Percentiles rank a stretch among this genome's conserved stretches.
These are phyloP conservation scores for Papilio elwesi DNA, from an alignment of 2,888 invertebrate species.

Conservation along the genomic window DNA sequence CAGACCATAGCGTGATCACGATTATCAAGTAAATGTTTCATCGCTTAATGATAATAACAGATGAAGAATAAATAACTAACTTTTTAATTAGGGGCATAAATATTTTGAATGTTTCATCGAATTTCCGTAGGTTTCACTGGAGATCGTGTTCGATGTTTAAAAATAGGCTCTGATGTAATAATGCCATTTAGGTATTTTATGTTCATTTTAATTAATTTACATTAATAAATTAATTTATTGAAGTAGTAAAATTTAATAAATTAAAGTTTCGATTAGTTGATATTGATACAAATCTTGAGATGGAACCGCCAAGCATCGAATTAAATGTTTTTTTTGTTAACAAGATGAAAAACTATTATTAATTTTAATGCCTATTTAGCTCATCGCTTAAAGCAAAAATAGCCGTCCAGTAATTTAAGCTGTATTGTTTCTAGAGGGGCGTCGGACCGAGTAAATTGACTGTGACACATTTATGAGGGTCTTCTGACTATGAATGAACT, in stretches of 20 bases:
- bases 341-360: too few relatives aligned
- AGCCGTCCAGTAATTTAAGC: slow-evolving; percentile 13
- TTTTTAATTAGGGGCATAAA: too few relatives aligned
- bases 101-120: too few relatives aligned
- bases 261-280: too few relatives aligned
- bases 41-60: too few relatives aligned
- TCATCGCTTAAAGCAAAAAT: slow-evolving; percentile 6
- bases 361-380: slow-evolving; percentile 1
- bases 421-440: slow-evolving; percentile 5
- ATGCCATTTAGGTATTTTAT: neutral
- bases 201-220: neutral
- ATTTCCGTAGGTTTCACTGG: too few relatives aligned
- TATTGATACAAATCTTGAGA: neutral
- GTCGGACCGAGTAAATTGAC: slow-evolving; percentile 23
- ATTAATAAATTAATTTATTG: neutral
- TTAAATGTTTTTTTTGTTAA: too few relatives aligned
- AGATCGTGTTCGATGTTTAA: too few relatives aligned
- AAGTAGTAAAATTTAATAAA: neutral
- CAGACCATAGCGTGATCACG: too few relatives aligned
- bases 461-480: slow-evolving; percentile 26
- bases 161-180: too few relatives aligned
- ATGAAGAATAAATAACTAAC: too few relatives aligned
- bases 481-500: slow-evolving; percentile 28
- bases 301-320: neutral
- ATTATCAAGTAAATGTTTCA: too few relatives aligned